Conservation (phyloP, 37 sponge, comb jelly and placozoan species). For the Oopsacas minuta region DNA sequence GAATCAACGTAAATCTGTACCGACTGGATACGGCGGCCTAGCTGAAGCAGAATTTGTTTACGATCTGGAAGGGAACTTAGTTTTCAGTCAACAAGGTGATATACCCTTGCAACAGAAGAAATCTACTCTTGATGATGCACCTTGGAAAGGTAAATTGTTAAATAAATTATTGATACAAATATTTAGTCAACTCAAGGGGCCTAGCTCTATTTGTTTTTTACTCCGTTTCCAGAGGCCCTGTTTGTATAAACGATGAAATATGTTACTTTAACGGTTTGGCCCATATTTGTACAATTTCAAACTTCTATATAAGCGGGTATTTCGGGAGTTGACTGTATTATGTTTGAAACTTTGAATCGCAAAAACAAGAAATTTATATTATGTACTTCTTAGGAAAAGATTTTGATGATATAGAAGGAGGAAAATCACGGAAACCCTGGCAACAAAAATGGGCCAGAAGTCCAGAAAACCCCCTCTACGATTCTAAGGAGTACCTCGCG, state of each 20-base stretch:
- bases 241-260: too few relatives aligned
- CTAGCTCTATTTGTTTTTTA: not conserved
- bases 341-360: too few relatives aligned
- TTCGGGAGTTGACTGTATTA: too few relatives aligned
- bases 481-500: not conserved
- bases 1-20: not conserved
- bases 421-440: not conserved
- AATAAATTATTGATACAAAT: too few relatives aligned
- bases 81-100: not conserved
- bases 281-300: too few relatives aligned
- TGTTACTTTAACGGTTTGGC: too few relatives aligned
- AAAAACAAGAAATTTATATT: too few relatives aligned
- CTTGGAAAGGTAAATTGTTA: constrained; percentile 1
- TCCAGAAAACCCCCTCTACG: constrained; percentile 10
- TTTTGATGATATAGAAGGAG: constrained; percentile 2
- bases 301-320: too few relatives aligned
- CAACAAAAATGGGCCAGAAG: not conserved
- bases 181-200: too few relatives aligned
- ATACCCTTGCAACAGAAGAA: not conserved
- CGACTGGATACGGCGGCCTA: not conserved
- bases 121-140: not conserved
- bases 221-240: not conserved
- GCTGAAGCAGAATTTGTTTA: constrained; percentile 6
- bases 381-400: not conserved
- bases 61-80: constrained; percentile 10